Conservation (phyloP, 2,113 vertebrate species). For the Struthidea cinerea region DNA sequence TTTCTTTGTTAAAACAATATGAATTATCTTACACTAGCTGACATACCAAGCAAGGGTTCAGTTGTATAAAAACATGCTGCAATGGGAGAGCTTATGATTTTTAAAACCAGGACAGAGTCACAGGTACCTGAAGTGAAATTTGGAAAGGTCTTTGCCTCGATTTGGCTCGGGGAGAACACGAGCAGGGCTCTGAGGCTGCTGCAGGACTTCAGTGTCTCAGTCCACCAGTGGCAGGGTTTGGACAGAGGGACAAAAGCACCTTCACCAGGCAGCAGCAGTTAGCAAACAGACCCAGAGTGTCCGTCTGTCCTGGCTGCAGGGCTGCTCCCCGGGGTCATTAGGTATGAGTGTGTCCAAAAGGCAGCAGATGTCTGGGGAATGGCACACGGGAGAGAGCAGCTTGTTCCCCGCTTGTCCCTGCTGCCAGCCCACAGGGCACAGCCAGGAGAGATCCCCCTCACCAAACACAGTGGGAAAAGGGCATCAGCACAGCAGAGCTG, state of each 20-base stretch:
- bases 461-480: not conserved
- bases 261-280: constrained; percentile 22
- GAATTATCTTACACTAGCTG: not conserved
- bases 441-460: not conserved
- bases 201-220: not conserved
- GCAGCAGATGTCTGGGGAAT: constrained; percentile 45
- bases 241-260: constrained; percentile 15
- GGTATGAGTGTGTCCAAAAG: constrained; percentile 14
- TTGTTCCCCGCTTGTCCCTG: not conserved
- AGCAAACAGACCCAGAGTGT: constrained; percentile 6
- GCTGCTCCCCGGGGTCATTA: constrained; percentile 8
- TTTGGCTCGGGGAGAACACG: not conserved
- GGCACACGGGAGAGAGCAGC: not conserved
- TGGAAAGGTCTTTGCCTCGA: not conserved
- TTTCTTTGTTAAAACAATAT: not conserved
- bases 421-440: not conserved
- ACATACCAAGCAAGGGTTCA: not conserved
- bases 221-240: not conserved
- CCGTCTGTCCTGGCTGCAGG: constrained; percentile 35
- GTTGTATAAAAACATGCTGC: not conserved
- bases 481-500: not conserved
- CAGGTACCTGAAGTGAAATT: constrained; percentile 8
- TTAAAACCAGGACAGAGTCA: not conserved
- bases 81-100: not conserved
- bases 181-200: constrained; percentile 24